phyloP scores from a whole-genome alignment of 2,888 invertebrate species.

The Drosophila melanosoma region DNA sequence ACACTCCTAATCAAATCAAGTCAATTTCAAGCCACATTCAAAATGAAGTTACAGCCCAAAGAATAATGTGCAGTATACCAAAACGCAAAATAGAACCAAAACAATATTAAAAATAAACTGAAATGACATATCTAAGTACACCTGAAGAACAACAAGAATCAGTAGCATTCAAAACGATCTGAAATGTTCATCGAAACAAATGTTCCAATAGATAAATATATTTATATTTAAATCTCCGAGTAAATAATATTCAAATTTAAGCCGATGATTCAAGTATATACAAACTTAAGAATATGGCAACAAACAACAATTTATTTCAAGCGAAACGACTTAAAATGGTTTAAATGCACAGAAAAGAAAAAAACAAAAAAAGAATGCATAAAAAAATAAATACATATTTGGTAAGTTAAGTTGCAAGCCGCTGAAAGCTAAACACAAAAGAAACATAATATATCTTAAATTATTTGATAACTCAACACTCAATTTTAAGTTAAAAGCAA shows the following conservation, averaged over 20 bases:
- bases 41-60: slow-evolving; percentile 41
- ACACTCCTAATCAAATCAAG: slow-evolving; percentile 30
- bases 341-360: slow-evolving; percentile 18
- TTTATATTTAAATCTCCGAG: slow-evolving; percentile 19
- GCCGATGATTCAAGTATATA: slow-evolving; percentile 32
- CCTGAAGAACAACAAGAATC: slow-evolving; percentile 46
- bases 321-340: slow-evolving; percentile 28
- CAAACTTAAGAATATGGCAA: slow-evolving; percentile 33
- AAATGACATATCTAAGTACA: slow-evolving; percentile 26
- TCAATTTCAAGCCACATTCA: slow-evolving; percentile 32
- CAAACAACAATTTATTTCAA: slow-evolving; percentile 18
- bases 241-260: slow-evolving; percentile 14
- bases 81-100: slow-evolving; percentile 28
- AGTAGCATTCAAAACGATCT: slow-evolving; percentile 25
- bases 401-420: slow-evolving; percentile 69
- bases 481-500: background rate
- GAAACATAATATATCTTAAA: slow-evolving; percentile 16
- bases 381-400: slow-evolving; percentile 49
- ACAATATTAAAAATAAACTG: slow-evolving; percentile 20
- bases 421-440: slow-evolving; percentile 15
- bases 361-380: slow-evolving; percentile 26
- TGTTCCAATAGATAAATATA: slow-evolving; percentile 32
- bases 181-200: slow-evolving; percentile 42
- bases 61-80: slow-evolving; percentile 21
- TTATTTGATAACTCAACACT: slow-evolving; percentile 48